phyloP scores from a whole-genome alignment of 2,797 vertebrate genomes.

The Poeciliopsis paucimaculata region DNA sequence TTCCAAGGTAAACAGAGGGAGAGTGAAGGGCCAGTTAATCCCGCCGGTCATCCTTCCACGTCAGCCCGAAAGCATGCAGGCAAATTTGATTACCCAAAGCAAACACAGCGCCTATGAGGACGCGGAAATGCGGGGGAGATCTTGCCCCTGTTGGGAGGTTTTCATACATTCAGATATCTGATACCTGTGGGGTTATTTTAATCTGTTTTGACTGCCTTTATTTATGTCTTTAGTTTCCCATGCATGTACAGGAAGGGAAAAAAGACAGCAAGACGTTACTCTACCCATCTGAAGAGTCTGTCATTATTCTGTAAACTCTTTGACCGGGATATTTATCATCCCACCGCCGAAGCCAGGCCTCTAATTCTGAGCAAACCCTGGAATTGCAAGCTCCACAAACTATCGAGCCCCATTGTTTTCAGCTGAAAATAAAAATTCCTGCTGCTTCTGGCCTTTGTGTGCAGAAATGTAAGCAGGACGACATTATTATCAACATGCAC shows the following conservation, averaged over 20 bases:
- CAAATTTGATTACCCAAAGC: conserved; percentile 76
- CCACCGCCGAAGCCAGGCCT: conserved; percentile 69
- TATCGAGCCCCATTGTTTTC: conserved; percentile 62
- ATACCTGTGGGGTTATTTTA: conserved; percentile 69
- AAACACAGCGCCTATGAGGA: conserved; percentile 70
- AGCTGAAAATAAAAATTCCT: conserved; percentile 59
- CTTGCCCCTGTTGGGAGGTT: conserved; percentile 8
- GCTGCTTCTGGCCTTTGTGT: conserved; percentile 65
- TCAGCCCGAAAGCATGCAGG: conserved; percentile 71
- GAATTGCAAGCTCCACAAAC: conserved; percentile 49
- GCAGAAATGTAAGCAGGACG: conserved; percentile 64
- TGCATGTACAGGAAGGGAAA: conserved; percentile 56
- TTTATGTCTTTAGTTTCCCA: conserved; percentile 68
- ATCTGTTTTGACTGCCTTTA: conserved; percentile 62
- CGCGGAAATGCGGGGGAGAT: conserved; percentile 51
- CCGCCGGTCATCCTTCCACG: conserved; percentile 66
- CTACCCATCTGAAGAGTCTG: conserved; percentile 61
- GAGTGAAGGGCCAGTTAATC: conserved; percentile 67
- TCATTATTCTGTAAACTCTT: conserved; percentile 74
- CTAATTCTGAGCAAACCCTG: conserved; percentile 65
- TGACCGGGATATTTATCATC: conserved; percentile 74
- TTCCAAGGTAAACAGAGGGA: conserved; percentile 73
- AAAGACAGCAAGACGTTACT: conserved; percentile 68
- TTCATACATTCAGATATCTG: conserved; percentile 56
- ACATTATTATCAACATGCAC: conserved; percentile 66